Evolutionary conservation across 2,113 vertebrate genomes (phyloP).

Genomic region (Megaceryle maxima): DNA sequence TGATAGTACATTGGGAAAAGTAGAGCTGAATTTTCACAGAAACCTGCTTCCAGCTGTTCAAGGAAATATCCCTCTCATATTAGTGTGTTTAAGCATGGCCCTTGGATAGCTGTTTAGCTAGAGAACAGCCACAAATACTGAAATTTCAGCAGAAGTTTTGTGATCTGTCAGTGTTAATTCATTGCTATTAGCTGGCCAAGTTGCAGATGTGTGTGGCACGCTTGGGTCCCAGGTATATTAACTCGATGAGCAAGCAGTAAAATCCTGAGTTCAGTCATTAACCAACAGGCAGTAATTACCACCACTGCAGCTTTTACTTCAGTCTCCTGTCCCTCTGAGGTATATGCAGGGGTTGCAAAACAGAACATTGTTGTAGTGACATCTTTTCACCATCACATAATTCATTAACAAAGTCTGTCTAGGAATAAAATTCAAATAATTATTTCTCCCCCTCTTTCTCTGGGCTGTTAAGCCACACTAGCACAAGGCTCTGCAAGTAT

Average conservation of each 20-base stretch:
- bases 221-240: neutral
- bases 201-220: neutral
- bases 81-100: neutral
- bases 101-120: neutral
- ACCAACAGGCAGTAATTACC: neutral
- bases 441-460: neutral
- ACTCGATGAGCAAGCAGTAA: neutral
- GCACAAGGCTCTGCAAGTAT: neutral
- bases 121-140: neutral
- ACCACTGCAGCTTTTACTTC: neutral
- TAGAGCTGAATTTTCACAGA: neutral
- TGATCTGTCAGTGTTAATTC: neutral
- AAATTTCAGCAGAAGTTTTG: neutral
- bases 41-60: neutral
- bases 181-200: neutral
- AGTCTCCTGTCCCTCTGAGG: neutral
- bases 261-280: neutral
- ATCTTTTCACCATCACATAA: neutral
- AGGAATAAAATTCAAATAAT: neutral
- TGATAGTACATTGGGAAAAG: neutral
- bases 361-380: neutral
- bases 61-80: neutral
- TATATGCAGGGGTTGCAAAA: neutral
- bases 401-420: neutral
- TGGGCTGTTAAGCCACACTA: neutral